Base-by-base conservation (phyloP, 23 tunicate genomes). In the Halocynthia roretzi region DNA sequence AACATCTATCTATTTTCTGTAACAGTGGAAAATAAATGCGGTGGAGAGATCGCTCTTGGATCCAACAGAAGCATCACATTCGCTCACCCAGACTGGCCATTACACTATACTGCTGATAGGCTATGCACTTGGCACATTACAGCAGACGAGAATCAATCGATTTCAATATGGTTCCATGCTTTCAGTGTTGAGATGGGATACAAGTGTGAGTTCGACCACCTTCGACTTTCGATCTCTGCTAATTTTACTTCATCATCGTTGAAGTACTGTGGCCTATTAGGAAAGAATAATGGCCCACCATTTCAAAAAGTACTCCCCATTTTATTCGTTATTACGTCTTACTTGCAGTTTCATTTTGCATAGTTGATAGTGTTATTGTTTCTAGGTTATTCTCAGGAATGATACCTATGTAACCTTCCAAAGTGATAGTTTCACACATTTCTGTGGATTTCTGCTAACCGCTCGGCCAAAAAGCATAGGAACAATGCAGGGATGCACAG, bases 161-260 rank as follows among this genome's bases (percentile, higher is more conserved):
- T 65, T 20, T 5, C 70, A 10, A 11, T 65, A 11, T 65, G 70
- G 70, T 65, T 65, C 19, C 70, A 65, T 2, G 31, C 48, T 65
- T 65, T 65, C 19, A 65, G 70, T 65, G 48, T 65, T 15, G 70
- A 65, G 31, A 40, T 65, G 22, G 70, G 70, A 10, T 65, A 65
- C 19, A 48, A 20, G 22, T 65, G 70, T 15, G 70, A 65, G 31
- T 15, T 8, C 0, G 70, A 65, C 19, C 22, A 48, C 19, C 19
- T 65, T 11, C 48, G 31, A 5, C 9, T 65, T 65, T 40, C 70
- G 31, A 48, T 65, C 31, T 48, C 70, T 65, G 70, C 31, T 11
- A 65, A 65, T 65, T 20, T 5, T 5, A 9, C 10, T 9, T 65
- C 70, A 20, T 10, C 70, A 15, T 10, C 70, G 0, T 9, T 48